Base-by-base conservation (phyloP, 2,888 invertebrate species). In the Zootermopsis nevadensis region DNA sequence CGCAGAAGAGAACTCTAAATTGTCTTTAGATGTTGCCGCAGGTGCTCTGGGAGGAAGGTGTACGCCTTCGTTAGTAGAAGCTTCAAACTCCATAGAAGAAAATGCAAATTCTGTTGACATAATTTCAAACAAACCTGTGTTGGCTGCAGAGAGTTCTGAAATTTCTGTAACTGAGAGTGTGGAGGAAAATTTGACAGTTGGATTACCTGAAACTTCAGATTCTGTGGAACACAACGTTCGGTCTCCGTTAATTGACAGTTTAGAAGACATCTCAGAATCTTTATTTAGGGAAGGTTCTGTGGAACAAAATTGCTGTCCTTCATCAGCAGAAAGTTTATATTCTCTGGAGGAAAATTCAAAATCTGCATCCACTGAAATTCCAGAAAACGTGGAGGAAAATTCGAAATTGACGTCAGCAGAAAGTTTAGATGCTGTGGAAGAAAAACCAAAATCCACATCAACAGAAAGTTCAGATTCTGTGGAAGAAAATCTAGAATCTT, bases 1-100 rank as follows among this genome's bases (percentile, higher is more conserved):
- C 48, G 15, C 60, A 60, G 27, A 24, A 55, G 55, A 60, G 60
- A n/a, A 60, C 60, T 60, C 12, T 60, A 60, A 24, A 22, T 27
- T 60, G 60, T 60, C 27, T n/a, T 27, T 10, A 60, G 60, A 60
- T 55, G 55, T 22, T 27, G 27, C n/a, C 10, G 60, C n/a, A 27
- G 60, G 10, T 27, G 27, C 4, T n/a, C 4, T 60, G 27, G 27
- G n/a, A 60, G 7, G 66, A 15, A 69, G 19, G 15, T 48, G 15
- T 48, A 48, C 12, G 19, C 48, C 19, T 48, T 48, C 48, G 3
- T 19, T 48, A 19, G 19, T 1, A 19, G 48, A 48, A 48, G 19
- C 60, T 60, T 60, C n/a, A n/a, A 74, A n/a, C 38, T n/a, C 74
- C 24, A n/a, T 24, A n/a, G 74, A 38, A n/a, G 35, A 74, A 38